Conservation (phyloP, 2,888 invertebrate genomes). For the Myathropa florea region DNA sequence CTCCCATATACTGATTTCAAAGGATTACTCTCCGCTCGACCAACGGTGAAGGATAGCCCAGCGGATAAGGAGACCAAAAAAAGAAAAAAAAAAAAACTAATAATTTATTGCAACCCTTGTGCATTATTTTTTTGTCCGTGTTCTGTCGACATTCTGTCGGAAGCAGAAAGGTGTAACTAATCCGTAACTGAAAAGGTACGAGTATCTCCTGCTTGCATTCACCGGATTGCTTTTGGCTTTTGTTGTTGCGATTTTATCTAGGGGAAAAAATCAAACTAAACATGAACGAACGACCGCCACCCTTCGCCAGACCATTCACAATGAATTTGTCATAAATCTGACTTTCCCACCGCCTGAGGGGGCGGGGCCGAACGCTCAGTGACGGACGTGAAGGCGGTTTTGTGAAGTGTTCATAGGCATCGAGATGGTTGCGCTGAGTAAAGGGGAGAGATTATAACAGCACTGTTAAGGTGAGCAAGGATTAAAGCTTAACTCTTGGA, state of each 20-base stretch:
- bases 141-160: conserved; percentile 30
- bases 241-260: conserved; percentile 52
- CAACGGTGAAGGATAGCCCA: conserved; percentile 17
- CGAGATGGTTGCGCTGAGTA: conserved; percentile 47
- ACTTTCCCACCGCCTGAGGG: conserved; percentile 42
- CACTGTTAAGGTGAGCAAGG: conserved; percentile 51
- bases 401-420: conserved; percentile 56
- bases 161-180: conserved; percentile 70
- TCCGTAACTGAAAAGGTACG: conserved; percentile 52
- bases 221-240: conserved; percentile 33
- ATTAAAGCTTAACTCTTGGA: conserved; percentile 47
- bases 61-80: conserved; percentile 31
- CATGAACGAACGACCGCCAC: conserved; percentile 12
- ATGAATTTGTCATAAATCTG: conserved; percentile 71
- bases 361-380: not conserved
- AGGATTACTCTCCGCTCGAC: not conserved
- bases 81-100: not conserved
- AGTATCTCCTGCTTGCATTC: conserved; percentile 45
- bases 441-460: conserved; percentile 28
- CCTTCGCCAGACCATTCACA: conserved; percentile 54
- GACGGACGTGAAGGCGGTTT: conserved; percentile 47
- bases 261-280: conserved; percentile 49
- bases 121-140: conserved; percentile 17
- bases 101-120: conserved; percentile 62
- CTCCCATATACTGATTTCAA: not conserved